These are phyloP conservation scores for Anaspis maculata DNA, from an alignment of 2,888 invertebrate genomes.

Conservation along the genomic window DNA sequence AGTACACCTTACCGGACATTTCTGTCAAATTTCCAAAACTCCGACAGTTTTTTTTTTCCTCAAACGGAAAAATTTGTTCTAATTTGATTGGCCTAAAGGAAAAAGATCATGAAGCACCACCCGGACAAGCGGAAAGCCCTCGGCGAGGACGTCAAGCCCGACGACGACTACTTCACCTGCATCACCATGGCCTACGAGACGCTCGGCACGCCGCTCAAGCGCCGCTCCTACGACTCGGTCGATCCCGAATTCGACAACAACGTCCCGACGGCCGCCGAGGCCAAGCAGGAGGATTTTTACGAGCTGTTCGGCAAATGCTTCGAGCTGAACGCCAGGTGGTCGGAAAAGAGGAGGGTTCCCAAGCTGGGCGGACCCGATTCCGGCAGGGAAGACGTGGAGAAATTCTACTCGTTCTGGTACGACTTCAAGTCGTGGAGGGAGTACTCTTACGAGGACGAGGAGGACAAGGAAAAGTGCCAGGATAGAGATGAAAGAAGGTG, in stretches of 20 bases:
- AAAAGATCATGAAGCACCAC: conserved; percentile 89
- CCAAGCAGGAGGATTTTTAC: conserved; percentile 78
- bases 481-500: conserved; percentile 92
- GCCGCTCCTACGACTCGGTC: conserved; percentile 92
- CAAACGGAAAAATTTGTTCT: too few species aligned
- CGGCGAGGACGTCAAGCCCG: conserved; percentile 79
- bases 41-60: too few species aligned
- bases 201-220: conserved; percentile 67
- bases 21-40: too few species aligned
- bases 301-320: conserved; percentile 59
- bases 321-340: conserved; percentile 81
- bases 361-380: conserved; percentile 66
- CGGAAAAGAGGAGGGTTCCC: conserved; percentile 80
- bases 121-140: conserved; percentile 94
- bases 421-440: conserved; percentile 99
- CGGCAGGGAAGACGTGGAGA: conserved; percentile 76
- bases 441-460: conserved; percentile 96
- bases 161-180: conserved; percentile 97
- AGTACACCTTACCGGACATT: too few species aligned
- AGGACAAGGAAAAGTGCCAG: conserved; percentile 96
- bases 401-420: conserved; percentile 97
- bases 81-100: too few species aligned
- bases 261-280: conserved; percentile 66
- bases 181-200: conserved; percentile 97
- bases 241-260: conserved; percentile 90